Percentiles rank a stretch among this genome's conserved stretches.
Conservation (phyloP, 2,797 vertebrate species). For the Rhynchonycteris naso region DNA sequence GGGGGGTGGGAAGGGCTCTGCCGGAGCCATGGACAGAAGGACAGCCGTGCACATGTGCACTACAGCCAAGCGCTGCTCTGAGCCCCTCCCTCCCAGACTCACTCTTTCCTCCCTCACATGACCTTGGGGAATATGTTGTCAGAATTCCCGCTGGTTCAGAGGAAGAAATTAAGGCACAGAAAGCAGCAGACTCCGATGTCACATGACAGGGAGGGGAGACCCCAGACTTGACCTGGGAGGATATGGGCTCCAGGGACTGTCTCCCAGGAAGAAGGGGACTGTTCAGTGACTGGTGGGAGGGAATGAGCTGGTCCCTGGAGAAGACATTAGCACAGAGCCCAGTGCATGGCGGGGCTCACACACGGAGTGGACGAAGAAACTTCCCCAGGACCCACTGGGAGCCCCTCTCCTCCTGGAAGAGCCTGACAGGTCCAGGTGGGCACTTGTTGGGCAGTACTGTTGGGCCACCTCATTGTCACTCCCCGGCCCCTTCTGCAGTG, state of each 20-base stretch:
- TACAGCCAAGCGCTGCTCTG: too few species aligned
- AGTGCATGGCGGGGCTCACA: background rate
- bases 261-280: too few species aligned
- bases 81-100: too few species aligned
- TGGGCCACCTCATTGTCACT: too few species aligned
- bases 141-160: rapidly evolving
- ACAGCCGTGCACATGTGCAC: too few species aligned
- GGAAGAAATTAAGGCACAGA: background rate
- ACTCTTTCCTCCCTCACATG: background rate
- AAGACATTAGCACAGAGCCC: background rate
- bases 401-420: background rate
- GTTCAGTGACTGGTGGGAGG: too few species aligned
- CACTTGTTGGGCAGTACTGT: too few species aligned
- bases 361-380: background rate
- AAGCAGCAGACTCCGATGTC: background rate
- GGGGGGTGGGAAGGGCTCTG: background rate
- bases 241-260: background rate
- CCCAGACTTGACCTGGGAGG: rapidly evolving
- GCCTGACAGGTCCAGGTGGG: background rate
- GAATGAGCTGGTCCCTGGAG: too few species aligned
- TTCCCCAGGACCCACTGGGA: background rate
- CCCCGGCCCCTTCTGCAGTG: background rate
- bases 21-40: background rate
- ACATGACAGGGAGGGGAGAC: background rate
- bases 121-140: background rate